Conservation (phyloP, 2,888 invertebrate genomes). For the Hartigia nigra region DNA sequence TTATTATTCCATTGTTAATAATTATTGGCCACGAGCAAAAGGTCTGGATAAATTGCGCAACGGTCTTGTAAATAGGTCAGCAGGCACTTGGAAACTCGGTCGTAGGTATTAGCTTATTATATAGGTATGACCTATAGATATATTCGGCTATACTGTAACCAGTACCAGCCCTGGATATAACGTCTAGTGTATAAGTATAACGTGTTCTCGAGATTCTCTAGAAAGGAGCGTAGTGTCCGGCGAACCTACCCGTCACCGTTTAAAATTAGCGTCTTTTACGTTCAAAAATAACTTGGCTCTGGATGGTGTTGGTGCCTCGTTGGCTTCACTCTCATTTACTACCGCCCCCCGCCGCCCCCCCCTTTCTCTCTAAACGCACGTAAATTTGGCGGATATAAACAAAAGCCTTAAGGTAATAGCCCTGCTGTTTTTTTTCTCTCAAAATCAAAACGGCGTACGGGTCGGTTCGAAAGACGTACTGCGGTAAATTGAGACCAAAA, state of each 20-base stretch:
- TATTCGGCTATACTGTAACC: not conserved
- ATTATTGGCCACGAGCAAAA: not conserved
- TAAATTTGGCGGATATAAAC: not conserved
- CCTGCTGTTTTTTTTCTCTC: not conserved
- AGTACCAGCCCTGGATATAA: not conserved
- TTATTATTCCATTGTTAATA: not conserved
- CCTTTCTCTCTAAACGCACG: not conserved
- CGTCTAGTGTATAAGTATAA: not conserved
- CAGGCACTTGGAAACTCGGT: not conserved
- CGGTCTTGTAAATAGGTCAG: not conserved
- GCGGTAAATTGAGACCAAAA: not conserved
- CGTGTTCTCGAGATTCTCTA: not conserved
- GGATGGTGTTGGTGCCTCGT: conserved; percentile 29
- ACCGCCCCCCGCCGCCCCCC: not conserved
- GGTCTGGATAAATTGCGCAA: not conserved
- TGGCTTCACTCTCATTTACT: not conserved
- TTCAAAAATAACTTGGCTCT: conserved; percentile 60
- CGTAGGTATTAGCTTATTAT: not conserved
- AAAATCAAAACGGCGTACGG: not conserved
- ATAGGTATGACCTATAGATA: not conserved
- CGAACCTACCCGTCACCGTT: conserved; percentile 34
- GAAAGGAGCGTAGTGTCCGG: conserved; percentile 3
- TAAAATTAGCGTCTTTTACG: conserved; percentile 62
- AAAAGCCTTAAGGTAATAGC: not conserved
- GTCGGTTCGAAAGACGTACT: not conserved